A percentile compares a stretch with the other conserved stretches of the same genome.
Evolutionary conservation across 2,797 vertebrate species (phyloP).

Genomic region (Manis pentadactyla): DNA sequence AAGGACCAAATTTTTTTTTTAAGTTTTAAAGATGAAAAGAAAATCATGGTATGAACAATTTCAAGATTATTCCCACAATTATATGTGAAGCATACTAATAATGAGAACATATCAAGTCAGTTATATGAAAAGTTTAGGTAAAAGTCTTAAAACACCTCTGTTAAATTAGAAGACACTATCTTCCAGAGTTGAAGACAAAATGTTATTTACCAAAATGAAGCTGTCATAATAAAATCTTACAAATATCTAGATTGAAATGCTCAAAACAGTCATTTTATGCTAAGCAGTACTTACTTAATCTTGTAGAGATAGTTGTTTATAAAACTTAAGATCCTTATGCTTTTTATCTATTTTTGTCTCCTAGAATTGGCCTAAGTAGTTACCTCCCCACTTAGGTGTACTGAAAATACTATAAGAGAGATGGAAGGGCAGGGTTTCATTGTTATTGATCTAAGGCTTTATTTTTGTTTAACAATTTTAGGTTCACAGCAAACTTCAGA

Average conservation of each 20-base stretch:
- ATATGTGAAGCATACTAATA: constrained; percentile 17
- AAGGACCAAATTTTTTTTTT: not conserved
- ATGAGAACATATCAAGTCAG: not conserved
- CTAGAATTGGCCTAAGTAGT: constrained; percentile 12
- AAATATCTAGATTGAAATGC: constrained; percentile 43
- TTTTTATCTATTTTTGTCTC: constrained; percentile 10
- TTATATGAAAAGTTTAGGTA: constrained; percentile 33
- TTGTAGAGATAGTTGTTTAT: constrained; percentile 46
- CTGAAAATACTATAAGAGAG: not conserved
- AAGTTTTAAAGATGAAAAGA: not conserved
- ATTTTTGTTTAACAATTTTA: not conserved
- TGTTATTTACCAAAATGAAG: constrained; percentile 33
- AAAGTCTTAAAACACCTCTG: not conserved
- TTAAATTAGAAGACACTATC: constrained; percentile 24
- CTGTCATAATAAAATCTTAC: constrained; percentile 15
- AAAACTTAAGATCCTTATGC: not conserved
- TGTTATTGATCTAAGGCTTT: not conserved
- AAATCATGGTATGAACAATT: constrained; percentile 45
- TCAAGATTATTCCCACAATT: constrained; percentile 2
- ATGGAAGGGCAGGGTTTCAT: not conserved
- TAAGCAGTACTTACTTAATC: constrained; percentile 11
- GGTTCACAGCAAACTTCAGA: not conserved
- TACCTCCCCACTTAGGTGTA: not conserved
- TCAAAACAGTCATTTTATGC: constrained; percentile 28
- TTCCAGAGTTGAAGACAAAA: not conserved